A percentile compares a stretch with the other conserved stretches of the same genome.
Evolutionary conservation across 2,888 invertebrate genomes (phyloP).

Genomic region (Volucella inflata): DNA sequence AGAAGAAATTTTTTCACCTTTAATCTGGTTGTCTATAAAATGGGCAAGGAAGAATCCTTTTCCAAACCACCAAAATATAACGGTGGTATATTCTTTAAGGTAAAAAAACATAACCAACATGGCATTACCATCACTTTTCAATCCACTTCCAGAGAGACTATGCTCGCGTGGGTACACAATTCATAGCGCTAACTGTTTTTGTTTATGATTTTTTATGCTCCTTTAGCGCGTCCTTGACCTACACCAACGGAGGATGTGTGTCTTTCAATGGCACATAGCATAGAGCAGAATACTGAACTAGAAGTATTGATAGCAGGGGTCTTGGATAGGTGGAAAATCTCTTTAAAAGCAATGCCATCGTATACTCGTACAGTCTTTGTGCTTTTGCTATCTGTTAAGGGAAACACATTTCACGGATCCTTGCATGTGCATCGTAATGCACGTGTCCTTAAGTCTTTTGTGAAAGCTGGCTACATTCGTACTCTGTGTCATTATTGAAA

Average conservation of each 20-base stretch:
- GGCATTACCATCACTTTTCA: no score
- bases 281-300: neutral
- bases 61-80: neutral
- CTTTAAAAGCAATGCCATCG: slow-evolving; percentile 1
- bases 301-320: neutral
- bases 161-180: slow-evolving; percentile 23
- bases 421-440: slow-evolving; percentile 32
- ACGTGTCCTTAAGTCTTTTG: slow-evolving; percentile 54
- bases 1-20: neutral
- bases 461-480: slow-evolving; percentile 24
- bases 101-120: no score
- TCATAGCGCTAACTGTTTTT: slow-evolving; percentile 15
- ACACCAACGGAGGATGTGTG: slow-evolving; percentile 16
- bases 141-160: no score
- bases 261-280: slow-evolving; percentile 42
- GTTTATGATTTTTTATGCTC: neutral
- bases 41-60: slow-evolving; percentile 1
- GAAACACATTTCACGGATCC: slow-evolving; percentile 41
- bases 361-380: slow-evolving; percentile 9
- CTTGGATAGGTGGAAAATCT: no score
- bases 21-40: neutral
- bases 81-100: neutral
- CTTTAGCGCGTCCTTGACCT: slow-evolving; percentile 57
- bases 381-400: neutral
- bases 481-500: slow-evolving; percentile 24